Evolutionary conservation across 2,888 invertebrate genomes (phyloP).

Genomic region (Escarpia spicata): DNA sequence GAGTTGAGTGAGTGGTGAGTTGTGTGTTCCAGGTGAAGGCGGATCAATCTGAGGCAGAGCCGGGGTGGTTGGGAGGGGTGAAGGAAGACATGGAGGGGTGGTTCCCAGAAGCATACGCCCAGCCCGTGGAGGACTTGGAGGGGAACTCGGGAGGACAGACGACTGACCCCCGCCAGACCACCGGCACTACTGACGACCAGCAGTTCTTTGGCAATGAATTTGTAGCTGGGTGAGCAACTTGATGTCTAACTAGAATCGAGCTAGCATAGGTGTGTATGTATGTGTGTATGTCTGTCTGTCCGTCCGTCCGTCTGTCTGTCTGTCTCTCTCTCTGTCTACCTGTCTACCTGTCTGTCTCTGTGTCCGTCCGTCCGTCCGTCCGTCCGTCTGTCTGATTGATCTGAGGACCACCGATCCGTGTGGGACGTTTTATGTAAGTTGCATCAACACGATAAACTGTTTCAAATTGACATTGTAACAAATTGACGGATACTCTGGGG

Average conservation of each 20-base stretch:
- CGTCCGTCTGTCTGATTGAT: too few species aligned
- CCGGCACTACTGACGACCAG: background rate
- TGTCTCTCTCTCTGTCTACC: too few species aligned
- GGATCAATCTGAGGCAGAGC: conserved; percentile 84
- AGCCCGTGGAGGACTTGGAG: conserved; percentile 37
- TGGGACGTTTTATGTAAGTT: too few species aligned
- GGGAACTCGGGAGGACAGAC: background rate
- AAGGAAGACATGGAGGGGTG: conserved; percentile 83
- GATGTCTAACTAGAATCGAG: background rate
- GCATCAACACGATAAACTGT: too few species aligned
- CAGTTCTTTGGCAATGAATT: conserved; percentile 6
- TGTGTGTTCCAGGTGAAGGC: conserved; percentile 66
- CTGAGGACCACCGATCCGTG: too few species aligned
- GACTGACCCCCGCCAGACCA: background rate
- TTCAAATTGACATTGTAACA: too few species aligned
- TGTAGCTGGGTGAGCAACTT: background rate
- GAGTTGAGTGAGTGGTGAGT: too few species aligned
- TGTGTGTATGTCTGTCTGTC: too few species aligned
- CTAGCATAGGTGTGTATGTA: background rate
- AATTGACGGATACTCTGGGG: too few species aligned
- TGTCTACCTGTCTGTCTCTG: too few species aligned
- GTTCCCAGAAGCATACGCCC: conserved; percentile 93
- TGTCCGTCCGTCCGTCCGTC: too few species aligned
- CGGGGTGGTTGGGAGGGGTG: conserved; percentile 79
- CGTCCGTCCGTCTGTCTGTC: too few species aligned